Conservation (phyloP, 2,113 vertebrate genomes). For the Athene cunicularia region DNA sequence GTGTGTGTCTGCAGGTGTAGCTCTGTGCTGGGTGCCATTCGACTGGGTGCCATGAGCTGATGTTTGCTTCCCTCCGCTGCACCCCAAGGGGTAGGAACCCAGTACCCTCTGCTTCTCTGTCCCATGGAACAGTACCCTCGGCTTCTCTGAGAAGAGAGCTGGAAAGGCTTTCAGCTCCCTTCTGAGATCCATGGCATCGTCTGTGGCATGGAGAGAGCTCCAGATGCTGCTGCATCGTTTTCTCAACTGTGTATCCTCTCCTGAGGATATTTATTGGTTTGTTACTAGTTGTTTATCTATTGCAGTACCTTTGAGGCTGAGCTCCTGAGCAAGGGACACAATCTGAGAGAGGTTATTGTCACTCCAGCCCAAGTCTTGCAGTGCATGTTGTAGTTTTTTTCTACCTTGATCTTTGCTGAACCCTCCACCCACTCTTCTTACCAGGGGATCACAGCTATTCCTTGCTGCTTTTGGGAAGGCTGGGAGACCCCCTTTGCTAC, state of each 20-base stretch:
- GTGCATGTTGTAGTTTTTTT: neutral
- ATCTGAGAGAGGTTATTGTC: neutral
- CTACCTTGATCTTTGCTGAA: neutral
- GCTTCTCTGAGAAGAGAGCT: neutral
- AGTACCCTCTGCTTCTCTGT: neutral
- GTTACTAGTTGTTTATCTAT: neutral
- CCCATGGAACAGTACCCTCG: neutral
- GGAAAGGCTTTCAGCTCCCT: neutral
- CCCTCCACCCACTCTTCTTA: neutral
- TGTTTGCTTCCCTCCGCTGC: neutral
- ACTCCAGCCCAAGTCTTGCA: neutral
- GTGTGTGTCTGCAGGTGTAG: accelerated
- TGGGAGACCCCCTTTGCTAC: neutral
- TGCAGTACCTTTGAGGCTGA: neutral
- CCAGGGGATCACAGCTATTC: neutral
- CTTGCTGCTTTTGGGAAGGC: neutral
- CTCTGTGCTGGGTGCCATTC: neutral
- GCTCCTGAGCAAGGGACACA: neutral
- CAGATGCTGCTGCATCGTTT: neutral
- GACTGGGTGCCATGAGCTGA: neutral
- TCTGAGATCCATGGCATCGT: accelerated
- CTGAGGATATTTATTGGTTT: neutral
- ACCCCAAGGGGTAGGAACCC: neutral
- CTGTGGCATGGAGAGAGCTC: neutral
- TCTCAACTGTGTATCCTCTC: neutral